Evolutionary conservation across 2,113 vertebrate species (phyloP), one percentile per base, ranked within the genome.

Genomic region (Pogonocichla stellata): DNA sequence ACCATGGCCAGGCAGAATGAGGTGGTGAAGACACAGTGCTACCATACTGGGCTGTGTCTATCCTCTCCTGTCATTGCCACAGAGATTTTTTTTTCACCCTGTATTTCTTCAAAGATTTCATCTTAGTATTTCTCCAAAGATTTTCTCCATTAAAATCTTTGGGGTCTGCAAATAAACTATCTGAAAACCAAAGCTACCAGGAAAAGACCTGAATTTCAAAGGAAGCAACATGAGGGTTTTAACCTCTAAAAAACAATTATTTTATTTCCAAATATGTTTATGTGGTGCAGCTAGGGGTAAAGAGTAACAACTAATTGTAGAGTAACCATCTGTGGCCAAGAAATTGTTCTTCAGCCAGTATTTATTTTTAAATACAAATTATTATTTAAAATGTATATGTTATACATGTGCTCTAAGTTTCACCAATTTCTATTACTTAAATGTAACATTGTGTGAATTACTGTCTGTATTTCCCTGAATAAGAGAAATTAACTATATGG

Each of bases 1-100:
- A 29, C 4, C 24, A 18, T 0, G 2, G 40, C 29, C 1, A 0
- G 15, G 19, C 36, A 47, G 31, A 7, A 67, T 34, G 45, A 42
- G 17, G 16, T 10, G 12, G 2, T 51, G 20, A 25, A 47, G 36
- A 36, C 47, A 38, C 3, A 5, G 23, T 65, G 50, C n/a, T 70
- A 0, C 16, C 22, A 15, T 8, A 6, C 5, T 5, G 10, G 22
- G 10, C 42, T 73, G 31, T 10, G 25, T 13, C n/a, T 48, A 13
- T 61, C 10, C 22, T 74, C 60, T 87, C 6, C 34, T 64, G 33
- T 36, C 28, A 36, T 36, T 62, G 24, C n/a, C 66, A 10, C 4
- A n/a, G 31, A 29, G 14, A 2, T 48, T 7, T 33, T 75, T 58
- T 66, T 61, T 40, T 50, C 17, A 48, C 31, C 8, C 17, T n/a